Evolutionary conservation across 2,888 invertebrate genomes (phyloP).

Genomic region (Muscina levida): DNA sequence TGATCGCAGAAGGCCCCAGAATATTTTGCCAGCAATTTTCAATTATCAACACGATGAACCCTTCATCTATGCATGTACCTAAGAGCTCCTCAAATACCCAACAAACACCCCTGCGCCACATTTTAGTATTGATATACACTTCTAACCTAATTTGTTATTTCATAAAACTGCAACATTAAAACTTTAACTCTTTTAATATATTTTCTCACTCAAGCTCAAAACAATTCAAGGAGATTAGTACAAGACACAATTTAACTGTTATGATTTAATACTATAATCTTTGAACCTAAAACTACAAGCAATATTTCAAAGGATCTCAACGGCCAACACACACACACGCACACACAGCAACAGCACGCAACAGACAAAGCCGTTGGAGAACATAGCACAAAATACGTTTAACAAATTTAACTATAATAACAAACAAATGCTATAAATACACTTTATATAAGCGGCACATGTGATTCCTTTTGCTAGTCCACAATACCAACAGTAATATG

Average conservation of each 20-base stretch:
- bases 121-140: too few species aligned
- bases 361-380: neutral
- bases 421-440: conserved; percentile 38
- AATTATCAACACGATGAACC: too few species aligned
- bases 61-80: too few species aligned
- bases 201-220: too few species aligned
- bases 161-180: too few species aligned
- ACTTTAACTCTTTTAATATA: too few species aligned
- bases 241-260: conserved; percentile 30
- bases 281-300: conserved; percentile 52
- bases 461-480: conserved; percentile 22
- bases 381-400: conserved; percentile 35
- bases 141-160: too few species aligned
- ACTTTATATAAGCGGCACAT: conserved; percentile 50
- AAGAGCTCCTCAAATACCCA: too few species aligned
- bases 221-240: conserved; percentile 33
- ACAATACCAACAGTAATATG: neutral
- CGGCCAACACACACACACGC: neutral
- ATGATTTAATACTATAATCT: conserved; percentile 42
- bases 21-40: too few species aligned
- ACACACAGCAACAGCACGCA: neutral
- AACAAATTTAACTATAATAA: conserved; percentile 44
- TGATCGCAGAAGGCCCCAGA: too few species aligned
- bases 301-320: conserved; percentile 42
- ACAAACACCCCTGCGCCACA: too few species aligned